These are phyloP conservation scores for Drosophila parthenogenetica DNA, from an alignment of 2,888 invertebrate species.

Conservation along the genomic window DNA sequence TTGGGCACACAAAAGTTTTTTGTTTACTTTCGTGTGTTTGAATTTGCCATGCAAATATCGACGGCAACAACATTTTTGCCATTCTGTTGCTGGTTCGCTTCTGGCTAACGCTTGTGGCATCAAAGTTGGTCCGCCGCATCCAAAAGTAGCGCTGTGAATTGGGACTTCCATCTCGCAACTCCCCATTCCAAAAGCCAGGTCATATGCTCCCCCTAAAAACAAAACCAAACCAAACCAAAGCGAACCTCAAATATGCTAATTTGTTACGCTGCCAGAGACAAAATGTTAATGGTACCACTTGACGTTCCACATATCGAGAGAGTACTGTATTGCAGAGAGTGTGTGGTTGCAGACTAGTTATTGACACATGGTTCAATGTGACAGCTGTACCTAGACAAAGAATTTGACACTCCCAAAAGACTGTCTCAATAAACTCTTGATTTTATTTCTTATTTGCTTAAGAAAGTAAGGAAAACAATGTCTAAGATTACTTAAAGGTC, in stretches of 20 bases:
- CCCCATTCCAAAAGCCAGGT: conserved; percentile 21
- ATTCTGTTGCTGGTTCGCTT: conserved; percentile 28
- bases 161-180: conserved; percentile 9
- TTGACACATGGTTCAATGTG: conserved; percentile 20
- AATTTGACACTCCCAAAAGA: conserved; percentile 5
- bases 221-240: conserved; percentile 7
- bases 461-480: too few relatives aligned
- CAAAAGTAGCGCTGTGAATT: conserved; percentile 41
- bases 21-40: conserved; percentile 75
- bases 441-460: neutral
- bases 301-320: conserved; percentile 14
- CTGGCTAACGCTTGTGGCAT: conserved; percentile 33
- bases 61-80: conserved; percentile 54
- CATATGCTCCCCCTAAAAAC: conserved; percentile 1
- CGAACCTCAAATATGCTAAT: conserved; percentile 60
- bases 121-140: conserved; percentile 46
- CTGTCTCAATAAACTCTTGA: conserved; percentile 3
- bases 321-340: neutral
- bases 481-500: too few relatives aligned
- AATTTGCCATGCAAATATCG: conserved; percentile 75
- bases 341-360: conserved; percentile 9
- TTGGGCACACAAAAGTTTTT: conserved; percentile 67
- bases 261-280: conserved; percentile 38
- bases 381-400: conserved; percentile 7
- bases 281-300: conserved; percentile 53